A percentile compares a stretch with the other conserved stretches of the same genome.
These are phyloP conservation scores for Cyanoderma ruficeps DNA, from an alignment of 2,113 vertebrate genomes.

Conservation along the genomic window DNA sequence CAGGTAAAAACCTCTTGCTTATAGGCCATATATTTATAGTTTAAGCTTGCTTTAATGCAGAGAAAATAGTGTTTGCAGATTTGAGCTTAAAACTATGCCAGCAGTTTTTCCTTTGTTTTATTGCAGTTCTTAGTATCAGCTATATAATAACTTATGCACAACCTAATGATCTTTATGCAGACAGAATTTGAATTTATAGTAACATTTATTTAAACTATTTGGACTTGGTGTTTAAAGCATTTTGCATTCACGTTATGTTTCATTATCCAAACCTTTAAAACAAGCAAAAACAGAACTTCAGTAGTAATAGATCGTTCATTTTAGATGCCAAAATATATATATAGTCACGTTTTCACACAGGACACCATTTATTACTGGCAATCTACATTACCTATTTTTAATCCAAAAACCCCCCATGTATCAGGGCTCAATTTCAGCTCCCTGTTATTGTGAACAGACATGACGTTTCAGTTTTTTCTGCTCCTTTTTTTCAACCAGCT, in stretches of 20 bases:
- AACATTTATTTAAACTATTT: background rate
- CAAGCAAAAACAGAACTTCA: background rate
- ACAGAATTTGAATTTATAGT: background rate
- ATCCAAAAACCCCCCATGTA: background rate
- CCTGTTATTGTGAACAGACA: background rate
- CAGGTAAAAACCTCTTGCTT: background rate
- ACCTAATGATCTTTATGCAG: conserved; percentile 22
- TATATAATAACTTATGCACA: background rate
- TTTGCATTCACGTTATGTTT: background rate
- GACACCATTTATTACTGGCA: background rate
- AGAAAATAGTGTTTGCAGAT: background rate
- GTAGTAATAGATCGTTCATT: background rate
- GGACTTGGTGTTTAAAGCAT: background rate
- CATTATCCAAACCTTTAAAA: background rate
- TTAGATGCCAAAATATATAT: background rate
- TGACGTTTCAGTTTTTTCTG: background rate
- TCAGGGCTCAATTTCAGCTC: background rate
- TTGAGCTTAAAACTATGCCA: background rate
- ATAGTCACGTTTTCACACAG: background rate
- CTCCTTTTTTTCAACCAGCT: background rate
- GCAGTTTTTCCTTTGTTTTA: background rate
- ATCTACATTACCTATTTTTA: background rate
- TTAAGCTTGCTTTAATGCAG: background rate
- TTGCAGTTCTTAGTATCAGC: background rate
- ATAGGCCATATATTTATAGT: background rate